phyloP scores from a whole-genome alignment of 2,797 vertebrate species.

The Parauchenoglanis ngamensis region DNA sequence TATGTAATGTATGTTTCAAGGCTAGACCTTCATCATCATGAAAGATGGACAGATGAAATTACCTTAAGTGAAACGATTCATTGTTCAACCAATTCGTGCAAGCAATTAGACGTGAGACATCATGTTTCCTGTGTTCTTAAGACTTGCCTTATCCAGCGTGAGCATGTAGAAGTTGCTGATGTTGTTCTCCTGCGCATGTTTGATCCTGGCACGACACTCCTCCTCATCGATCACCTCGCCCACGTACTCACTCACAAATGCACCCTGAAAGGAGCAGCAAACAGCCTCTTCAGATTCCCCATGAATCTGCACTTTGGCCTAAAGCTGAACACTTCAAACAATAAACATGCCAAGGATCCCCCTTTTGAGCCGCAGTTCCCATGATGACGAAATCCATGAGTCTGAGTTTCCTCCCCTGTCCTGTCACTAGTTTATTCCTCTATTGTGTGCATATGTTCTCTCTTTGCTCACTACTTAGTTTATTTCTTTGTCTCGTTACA shows the following conservation, averaged over 20 bases:
- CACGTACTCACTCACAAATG: slow-evolving; percentile 97
- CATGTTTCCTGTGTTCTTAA: not conserved
- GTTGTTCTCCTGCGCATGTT: slow-evolving; percentile 93
- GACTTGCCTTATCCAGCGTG: slow-evolving; percentile 92
- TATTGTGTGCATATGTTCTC: not conserved
- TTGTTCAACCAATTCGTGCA: no score
- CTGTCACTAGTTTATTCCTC: not conserved
- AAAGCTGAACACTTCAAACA: not conserved
- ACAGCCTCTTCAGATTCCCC: not conserved
- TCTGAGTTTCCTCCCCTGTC: not conserved
- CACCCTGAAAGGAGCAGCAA: slow-evolving; percentile 76
- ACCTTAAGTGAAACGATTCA: not conserved
- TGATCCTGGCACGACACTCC: slow-evolving; percentile 92
- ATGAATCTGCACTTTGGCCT: not conserved
- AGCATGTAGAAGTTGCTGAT: slow-evolving; percentile 99
- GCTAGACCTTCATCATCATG: not conserved
- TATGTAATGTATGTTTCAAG: not conserved
- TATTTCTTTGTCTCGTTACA: not conserved
- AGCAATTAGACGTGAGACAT: not conserved
- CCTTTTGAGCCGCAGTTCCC: not conserved
- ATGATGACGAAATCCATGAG: not conserved
- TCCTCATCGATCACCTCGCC: slow-evolving; percentile 98
- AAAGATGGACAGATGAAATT: not conserved
- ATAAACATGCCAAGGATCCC: not conserved
- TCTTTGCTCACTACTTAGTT: not conserved